phyloP scores from a whole-genome alignment of 92 coral and sea anemone species.

The Nematostella vectensis region DNA sequence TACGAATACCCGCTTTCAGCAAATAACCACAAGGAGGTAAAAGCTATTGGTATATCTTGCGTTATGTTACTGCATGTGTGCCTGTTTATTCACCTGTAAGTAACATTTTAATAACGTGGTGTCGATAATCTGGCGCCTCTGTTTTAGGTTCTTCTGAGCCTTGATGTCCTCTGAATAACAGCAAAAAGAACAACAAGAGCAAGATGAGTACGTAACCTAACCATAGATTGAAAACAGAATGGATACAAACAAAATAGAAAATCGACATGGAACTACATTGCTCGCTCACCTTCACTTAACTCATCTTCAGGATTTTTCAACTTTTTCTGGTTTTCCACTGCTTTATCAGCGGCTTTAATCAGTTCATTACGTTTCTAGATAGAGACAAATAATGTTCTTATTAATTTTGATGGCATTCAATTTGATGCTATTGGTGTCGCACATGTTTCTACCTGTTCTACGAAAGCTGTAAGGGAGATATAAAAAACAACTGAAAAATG shows the following conservation, averaged over 20 bases:
- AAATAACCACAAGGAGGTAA: no score
- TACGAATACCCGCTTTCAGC: no score
- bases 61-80: no score
- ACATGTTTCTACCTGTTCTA: no score
- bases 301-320: slow-evolving; percentile 24
- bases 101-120: slow-evolving; percentile 91
- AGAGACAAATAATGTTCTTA: no score
- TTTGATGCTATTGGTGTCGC: no score
- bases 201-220: no score
- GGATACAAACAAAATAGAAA: not conserved
- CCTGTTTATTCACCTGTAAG: slow-evolving; percentile 55
- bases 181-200: no score
- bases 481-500: no score
- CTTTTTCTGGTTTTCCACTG: slow-evolving; percentile 32
- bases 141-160: slow-evolving; percentile 70
- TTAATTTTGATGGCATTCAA: no score
- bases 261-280: not conserved
- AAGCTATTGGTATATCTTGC: no score
- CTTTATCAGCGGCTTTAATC: slow-evolving; percentile 30
- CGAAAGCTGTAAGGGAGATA: not conserved
- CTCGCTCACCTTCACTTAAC: slow-evolving; percentile 36
- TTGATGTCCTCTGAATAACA: slow-evolving; percentile 55
- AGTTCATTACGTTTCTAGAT: slow-evolving; percentile 61
- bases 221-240: no score
- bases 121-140: slow-evolving; percentile 85